Conservation (phyloP, 2,888 invertebrate genomes). For the Lepidocyrtinus sp. region DNA sequence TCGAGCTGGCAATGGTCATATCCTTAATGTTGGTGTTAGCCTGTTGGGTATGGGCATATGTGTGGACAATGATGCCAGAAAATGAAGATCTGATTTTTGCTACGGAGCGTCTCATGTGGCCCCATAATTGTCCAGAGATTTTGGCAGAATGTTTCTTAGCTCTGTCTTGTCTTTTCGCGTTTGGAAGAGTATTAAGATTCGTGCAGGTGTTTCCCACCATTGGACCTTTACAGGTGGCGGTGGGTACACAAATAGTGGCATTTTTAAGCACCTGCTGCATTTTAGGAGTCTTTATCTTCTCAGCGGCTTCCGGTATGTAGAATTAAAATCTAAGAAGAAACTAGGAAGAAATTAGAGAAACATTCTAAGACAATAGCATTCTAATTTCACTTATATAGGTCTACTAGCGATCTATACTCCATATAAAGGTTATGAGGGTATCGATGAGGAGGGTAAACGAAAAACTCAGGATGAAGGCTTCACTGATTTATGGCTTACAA, state of each 20-base stretch:
- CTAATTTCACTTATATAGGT: background rate
- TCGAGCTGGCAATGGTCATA: slow-evolving; percentile 24
- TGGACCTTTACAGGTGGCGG: slow-evolving; percentile 76
- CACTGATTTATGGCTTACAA: background rate
- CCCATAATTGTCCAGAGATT: slow-evolving; percentile 78
- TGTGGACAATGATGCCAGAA: slow-evolving; percentile 2
- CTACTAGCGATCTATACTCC: background rate
- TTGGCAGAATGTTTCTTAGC: slow-evolving; percentile 80
- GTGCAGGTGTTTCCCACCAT: slow-evolving; percentile 79
- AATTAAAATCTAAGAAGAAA: background rate
- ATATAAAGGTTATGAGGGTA: background rate
- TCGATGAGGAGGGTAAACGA: background rate
- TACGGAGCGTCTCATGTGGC: slow-evolving; percentile 80
- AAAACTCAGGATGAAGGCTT: background rate
- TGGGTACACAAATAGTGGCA: slow-evolving; percentile 80
- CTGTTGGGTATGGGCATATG: slow-evolving; percentile 24
- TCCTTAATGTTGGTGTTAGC: slow-evolving; percentile 26
- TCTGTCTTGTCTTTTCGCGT: slow-evolving; percentile 79
- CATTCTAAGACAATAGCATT: background rate
- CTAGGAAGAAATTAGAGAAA: background rate
- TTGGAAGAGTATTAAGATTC: slow-evolving; percentile 77
- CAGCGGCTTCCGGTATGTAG: background rate
- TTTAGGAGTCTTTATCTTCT: background rate
- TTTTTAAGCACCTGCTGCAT: slow-evolving; percentile 78
- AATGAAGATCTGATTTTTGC: background rate